Evolutionary conservation across 2,888 invertebrate species (phyloP), one percentile per base, ranked within the genome.

Genomic region (Diarsia mendica): DNA sequence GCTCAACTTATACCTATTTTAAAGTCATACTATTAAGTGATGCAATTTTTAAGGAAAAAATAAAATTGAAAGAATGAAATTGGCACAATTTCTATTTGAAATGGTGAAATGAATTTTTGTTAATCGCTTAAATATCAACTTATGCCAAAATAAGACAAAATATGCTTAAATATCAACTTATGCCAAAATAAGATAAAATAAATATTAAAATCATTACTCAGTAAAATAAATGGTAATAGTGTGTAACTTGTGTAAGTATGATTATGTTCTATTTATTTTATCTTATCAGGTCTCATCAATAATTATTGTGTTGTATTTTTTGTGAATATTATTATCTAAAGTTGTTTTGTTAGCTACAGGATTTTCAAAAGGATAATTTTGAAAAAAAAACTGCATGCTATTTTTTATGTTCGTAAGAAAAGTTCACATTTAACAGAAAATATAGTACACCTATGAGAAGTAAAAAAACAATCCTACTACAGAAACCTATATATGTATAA

Each of bases 1-100:
- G 23, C n/a, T 11, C 46, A 72, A n/a, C 72, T 18, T 18, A 72
- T 73, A 28, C 28, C 28, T 28, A 72, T 73, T 73, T 73, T 53
- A 73, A 55, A 33, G 53, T 53, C 73, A 11, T 11, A 18, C 28
- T 53, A 51, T 71, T 11, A 18, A 28, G 28, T 51, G 20, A 28
- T 72, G 44, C 28, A 53, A n/a, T 53, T 28, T 44, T 11, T 4
- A 71, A 15, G n/a, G 39, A 18, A 51, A 20, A 11, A 71, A 72
- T 28, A 8, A 11, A 44, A 46, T 28, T 28, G 3, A 28, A 28
- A 9, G 33, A 48, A 33, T 33, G n/a, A 33, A 67, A 67, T 46
- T 33, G 11, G 28, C 28, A 65, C 10, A 33, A 33, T 28, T 28
- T 10, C 28, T 4, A 44, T 20, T 23, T 28, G 8, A 46, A 15